Evolutionary conservation across 2,888 invertebrate genomes (phyloP).

Genomic region (Sabatieria punctata): DNA sequence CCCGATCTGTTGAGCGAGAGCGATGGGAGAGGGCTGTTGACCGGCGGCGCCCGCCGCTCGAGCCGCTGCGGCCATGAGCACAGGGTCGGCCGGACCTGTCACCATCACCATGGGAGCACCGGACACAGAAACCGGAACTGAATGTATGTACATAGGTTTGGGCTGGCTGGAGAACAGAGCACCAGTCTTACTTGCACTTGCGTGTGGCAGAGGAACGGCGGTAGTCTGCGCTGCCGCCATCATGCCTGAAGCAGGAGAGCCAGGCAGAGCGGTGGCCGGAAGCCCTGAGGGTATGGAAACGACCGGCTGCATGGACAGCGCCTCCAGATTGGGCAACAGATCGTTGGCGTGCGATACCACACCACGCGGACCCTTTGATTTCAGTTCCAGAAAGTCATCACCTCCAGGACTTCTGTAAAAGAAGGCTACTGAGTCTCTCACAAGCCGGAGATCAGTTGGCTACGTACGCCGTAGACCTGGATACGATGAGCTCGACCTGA

Average conservation of each 20-base stretch:
- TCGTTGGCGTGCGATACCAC: neutral
- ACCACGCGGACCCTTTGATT: no score
- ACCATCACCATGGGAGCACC: slow-evolving; percentile 7
- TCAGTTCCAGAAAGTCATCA: slow-evolving; percentile 27
- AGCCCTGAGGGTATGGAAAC: slow-evolving; percentile 18
- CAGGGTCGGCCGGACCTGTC: slow-evolving; percentile 9
- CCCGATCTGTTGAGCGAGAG: slow-evolving; percentile 13
- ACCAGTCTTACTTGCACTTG: no score
- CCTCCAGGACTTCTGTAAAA: slow-evolving; percentile 20
- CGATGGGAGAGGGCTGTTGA: slow-evolving; percentile 11
- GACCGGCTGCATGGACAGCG: neutral
- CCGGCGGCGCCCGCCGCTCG: slow-evolving; percentile 9
- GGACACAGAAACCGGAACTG: neutral
- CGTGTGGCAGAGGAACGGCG: slow-evolving; percentile 7
- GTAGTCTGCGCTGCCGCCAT: neutral
- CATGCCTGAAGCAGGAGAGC: slow-evolving; percentile 4
- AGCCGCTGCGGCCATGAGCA: slow-evolving; percentile 10
- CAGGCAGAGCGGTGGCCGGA: slow-evolving; percentile 29
- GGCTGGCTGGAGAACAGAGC: no score
- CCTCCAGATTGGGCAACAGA: neutral
- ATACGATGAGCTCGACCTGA: slow-evolving; percentile 86
- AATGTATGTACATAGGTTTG: neutral
- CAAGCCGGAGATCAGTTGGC: no score
- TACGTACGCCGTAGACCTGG: slow-evolving; percentile 43
- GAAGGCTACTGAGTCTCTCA: no score